A percentile compares a stretch with the other conserved stretches of the same genome.
Evolutionary conservation across 2,888 invertebrate species (phyloP).

Genomic region (Drosophila setosimentum): DNA sequence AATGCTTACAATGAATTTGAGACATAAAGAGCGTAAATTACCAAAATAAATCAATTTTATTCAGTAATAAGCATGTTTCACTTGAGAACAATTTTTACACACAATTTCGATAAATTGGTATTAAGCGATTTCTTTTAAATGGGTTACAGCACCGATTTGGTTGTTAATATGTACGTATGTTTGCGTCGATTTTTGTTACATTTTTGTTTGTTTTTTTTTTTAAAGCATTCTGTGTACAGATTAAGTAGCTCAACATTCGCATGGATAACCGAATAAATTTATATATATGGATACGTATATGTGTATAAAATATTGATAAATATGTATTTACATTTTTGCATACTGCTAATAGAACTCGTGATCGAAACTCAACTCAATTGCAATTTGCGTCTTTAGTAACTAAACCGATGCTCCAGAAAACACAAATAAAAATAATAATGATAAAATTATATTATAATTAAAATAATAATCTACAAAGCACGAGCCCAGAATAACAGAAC

Average conservation of each 20-base stretch:
- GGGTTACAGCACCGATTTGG: constrained; percentile 60
- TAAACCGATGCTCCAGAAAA: constrained; percentile 61
- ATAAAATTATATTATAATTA: constrained; percentile 34
- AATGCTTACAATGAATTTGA: constrained; percentile 20
- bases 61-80: constrained; percentile 42
- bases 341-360: constrained; percentile 43
- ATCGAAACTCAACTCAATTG: constrained; percentile 48
- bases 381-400: constrained; percentile 61
- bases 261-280: constrained; percentile 52
- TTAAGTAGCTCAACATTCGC: constrained; percentile 70
- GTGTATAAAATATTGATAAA: constrained; percentile 20
- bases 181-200: constrained; percentile 25
- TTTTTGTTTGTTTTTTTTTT: neutral
- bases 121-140: constrained; percentile 35
- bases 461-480: constrained; percentile 46
- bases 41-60: constrained; percentile 45
- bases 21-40: constrained; percentile 16
- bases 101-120: constrained; percentile 15
- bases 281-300: constrained; percentile 33
- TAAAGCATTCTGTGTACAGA: constrained; percentile 50
- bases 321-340: constrained; percentile 46
- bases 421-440: constrained; percentile 29
- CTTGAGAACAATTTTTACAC: constrained; percentile 26
- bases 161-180: constrained; percentile 34
- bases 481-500: constrained; percentile 27